These are phyloP conservation scores for Acrocephalus kingi DNA, from an alignment of 2,113 vertebrate genomes.

Conservation along the genomic window DNA sequence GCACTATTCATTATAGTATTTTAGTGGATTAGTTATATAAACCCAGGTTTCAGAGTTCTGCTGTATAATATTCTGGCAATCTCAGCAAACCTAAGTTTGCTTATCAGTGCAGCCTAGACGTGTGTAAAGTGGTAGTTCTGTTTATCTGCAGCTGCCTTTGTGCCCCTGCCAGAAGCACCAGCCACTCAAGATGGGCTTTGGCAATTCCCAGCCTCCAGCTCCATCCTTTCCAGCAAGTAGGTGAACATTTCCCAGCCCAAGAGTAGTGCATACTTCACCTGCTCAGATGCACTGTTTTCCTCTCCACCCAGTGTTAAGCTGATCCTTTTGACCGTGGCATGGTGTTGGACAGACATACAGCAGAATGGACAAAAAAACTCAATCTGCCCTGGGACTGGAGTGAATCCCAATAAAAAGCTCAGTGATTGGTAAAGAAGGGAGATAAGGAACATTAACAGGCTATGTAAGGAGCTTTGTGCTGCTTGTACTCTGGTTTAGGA, in stretches of 20 bases:
- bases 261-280: neutral
- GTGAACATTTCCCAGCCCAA: neutral
- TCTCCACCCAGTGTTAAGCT: neutral
- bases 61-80: neutral
- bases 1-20: conserved; percentile 53
- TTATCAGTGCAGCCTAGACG: neutral
- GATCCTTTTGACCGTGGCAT: neutral
- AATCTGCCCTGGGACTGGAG: neutral
- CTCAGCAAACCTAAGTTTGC: neutral
- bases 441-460: neutral
- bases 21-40: conserved; percentile 67
- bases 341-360: neutral
- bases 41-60: conserved; percentile 45
- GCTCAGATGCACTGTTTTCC: neutral
- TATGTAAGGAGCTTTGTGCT: neutral
- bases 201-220: neutral
- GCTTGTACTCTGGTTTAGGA: neutral
- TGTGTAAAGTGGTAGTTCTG: neutral
- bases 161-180: neutral
- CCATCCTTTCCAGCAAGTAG: neutral
- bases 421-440: neutral
- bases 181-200: neutral
- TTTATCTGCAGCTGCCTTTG: neutral
- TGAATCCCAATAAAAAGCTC: neutral
- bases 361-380: neutral